Conservation (phyloP, 2,888 invertebrate species). For the Leptogaster cylindrica region DNA sequence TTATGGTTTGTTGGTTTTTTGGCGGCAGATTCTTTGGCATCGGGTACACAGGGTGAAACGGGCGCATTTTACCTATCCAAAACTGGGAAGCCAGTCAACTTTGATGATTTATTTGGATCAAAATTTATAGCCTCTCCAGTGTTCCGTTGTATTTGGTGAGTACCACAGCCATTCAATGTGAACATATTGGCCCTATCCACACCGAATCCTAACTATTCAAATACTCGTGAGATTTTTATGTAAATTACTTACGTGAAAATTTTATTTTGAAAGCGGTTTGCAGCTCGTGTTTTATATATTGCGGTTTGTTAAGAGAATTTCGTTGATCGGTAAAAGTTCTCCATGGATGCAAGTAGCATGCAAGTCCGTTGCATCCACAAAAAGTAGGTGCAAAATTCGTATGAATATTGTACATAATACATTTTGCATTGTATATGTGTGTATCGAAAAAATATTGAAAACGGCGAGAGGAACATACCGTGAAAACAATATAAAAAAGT, state of each 20-base stretch:
- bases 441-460: too few species aligned
- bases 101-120: slow-evolving; percentile 34
- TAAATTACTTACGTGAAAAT: slow-evolving; percentile 20
- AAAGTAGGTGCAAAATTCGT: too few species aligned
- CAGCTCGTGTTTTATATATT: too few species aligned
- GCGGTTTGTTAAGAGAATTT: too few species aligned
- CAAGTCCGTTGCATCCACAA: too few species aligned
- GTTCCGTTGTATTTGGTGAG: slow-evolving; percentile 20
- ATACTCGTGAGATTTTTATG: slow-evolving; percentile 39
- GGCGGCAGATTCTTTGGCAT: slow-evolving; percentile 40
- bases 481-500: too few species aligned
- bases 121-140: slow-evolving; percentile 40
- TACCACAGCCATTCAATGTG: slow-evolving; percentile 20
- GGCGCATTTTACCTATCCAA: slow-evolving; percentile 8
- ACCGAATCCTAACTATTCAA: slow-evolving; percentile 18
- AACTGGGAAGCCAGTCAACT: slow-evolving; percentile 8
- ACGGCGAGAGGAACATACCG: too few species aligned
- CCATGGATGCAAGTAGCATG: too few species aligned
- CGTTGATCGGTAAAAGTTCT: too few species aligned
- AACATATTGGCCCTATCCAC: slow-evolving; percentile 34
- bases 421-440: too few species aligned
- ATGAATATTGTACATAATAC: too few species aligned
- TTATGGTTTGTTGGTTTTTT: slow-evolving; percentile 43
- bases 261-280: too few species aligned
- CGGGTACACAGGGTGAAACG: slow-evolving; percentile 14